A percentile compares a stretch with the other conserved stretches of the same genome.
Conservation (phyloP, 2,888 invertebrate genomes). For the Minunthozetes semirufus region DNA sequence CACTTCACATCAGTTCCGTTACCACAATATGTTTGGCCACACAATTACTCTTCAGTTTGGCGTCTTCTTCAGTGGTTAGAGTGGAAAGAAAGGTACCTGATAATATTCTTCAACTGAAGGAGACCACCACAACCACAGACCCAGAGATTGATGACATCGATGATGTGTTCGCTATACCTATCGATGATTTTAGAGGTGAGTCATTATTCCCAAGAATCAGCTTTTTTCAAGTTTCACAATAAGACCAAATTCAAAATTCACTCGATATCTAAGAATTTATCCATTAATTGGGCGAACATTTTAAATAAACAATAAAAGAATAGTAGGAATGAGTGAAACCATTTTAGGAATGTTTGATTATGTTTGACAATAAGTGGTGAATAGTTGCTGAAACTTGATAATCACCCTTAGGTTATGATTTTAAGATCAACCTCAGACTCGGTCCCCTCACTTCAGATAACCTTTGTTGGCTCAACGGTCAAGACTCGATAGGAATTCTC, state of each 20-base stretch:
- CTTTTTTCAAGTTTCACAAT: no score
- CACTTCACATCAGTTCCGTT: neutral
- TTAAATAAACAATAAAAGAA: no score
- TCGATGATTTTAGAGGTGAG: slow-evolving; percentile 14
- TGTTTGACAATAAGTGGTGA: no score
- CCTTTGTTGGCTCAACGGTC: no score
- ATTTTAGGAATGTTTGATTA: no score
- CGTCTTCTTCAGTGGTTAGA: neutral
- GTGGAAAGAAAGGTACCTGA: neutral
- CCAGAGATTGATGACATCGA: neutral
- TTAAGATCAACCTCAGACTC: neutral
- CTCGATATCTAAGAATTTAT: no score
- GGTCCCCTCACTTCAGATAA: no score
- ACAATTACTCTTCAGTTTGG: neutral
- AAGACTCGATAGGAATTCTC: no score
- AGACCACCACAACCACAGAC: neutral
- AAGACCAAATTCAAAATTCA: no score
- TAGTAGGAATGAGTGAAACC: no score
- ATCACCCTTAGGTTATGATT: neutral
- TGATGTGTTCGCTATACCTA: slow-evolving; percentile 13
- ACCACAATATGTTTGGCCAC: neutral
- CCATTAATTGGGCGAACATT: no score
- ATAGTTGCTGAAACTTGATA: no score
- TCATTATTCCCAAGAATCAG: neutral
- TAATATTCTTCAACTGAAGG: neutral